Evolutionary conservation across 2,888 invertebrate genomes (phyloP), one percentile per base, ranked within the genome.

Genomic region (Pyrrhia umbra): DNA sequence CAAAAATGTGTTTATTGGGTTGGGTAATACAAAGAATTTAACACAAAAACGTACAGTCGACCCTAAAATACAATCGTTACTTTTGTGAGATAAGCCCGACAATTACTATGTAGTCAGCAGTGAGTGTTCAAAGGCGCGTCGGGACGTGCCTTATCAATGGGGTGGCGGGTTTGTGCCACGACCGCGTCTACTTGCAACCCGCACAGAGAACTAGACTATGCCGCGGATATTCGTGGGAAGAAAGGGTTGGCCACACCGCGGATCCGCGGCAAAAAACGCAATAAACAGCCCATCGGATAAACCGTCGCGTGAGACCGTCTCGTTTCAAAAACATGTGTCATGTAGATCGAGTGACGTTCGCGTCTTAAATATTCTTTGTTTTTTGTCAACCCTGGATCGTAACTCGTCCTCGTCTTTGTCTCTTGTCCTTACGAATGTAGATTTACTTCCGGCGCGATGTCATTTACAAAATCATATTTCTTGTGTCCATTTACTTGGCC

Each of bases 101-200:
- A 76, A 80, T 81, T 81, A 80, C 82, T 67, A 70, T 72, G 75
- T 70, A 79, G 79, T 80, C 78, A 77, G 80, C 81, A 75, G 78
- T 61, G 79, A 78, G 59, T 78, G 81, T 80, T 84, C 79, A 80
- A 77, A 82, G 83, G 80, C 80, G 82, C 79, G 79, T 71, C 80
- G 79, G 82, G 84, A 87, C 89, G 89, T 88, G 89, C 85, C 86
- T 87, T 87, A 88, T 88, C 89, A 80, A 82, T 85, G 80, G 85
- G 85, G 83, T 79, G 83, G 69, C 77, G 69, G 79, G 89, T 88
- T 87, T 83, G 81, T 63, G 72, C 66, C 77, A 75, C 79, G 73
- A 71, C 64, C 59, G 62, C 61, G 65, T 60, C 69, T 75, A 70
- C 78, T 73, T 77, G 76, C 78, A 69, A 68, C 75, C 43, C 60